phyloP scores from a whole-genome alignment of 2,113 vertebrate genomes.

The Poecile atricapillus region DNA sequence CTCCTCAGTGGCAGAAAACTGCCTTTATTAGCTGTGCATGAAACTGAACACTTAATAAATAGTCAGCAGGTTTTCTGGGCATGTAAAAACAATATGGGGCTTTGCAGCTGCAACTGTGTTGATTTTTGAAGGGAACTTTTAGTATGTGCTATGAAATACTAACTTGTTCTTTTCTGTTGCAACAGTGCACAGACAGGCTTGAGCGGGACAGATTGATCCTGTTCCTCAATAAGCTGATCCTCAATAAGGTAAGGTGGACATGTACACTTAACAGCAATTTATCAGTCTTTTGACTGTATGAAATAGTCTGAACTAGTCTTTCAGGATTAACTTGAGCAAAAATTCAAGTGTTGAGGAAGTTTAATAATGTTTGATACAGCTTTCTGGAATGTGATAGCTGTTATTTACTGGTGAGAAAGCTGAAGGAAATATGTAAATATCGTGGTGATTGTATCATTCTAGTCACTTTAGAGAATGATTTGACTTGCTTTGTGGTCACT shows the following conservation, averaged over 20 bases:
- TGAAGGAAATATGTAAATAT: fast-evolving
- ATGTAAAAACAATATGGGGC: neutral
- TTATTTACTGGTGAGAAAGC: neutral
- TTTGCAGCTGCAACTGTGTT: neutral
- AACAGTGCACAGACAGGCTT: slow-evolving; percentile 91
- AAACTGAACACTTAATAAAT: neutral
- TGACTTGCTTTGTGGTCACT: neutral
- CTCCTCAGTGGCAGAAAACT: neutral
- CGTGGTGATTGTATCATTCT: neutral
- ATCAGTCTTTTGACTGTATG: neutral
- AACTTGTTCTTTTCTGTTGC: slow-evolving; percentile 21
- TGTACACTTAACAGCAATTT: neutral
- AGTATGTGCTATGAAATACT: neutral
- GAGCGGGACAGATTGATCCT: slow-evolving; percentile 94
- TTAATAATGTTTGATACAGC: neutral
- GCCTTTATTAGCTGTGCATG: neutral
- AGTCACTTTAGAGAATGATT: neutral
- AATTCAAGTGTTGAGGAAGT: neutral
- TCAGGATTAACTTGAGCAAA: neutral
- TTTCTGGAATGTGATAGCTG: neutral
- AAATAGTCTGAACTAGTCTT: neutral
- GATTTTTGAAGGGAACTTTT: neutral
- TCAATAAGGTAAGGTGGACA: slow-evolving; percentile 83
- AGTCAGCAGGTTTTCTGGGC: neutral
- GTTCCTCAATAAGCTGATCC: slow-evolving; percentile 97